Evolutionary conservation across 2,113 vertebrate genomes (phyloP).

Genomic region (Aviceda subcristata): DNA sequence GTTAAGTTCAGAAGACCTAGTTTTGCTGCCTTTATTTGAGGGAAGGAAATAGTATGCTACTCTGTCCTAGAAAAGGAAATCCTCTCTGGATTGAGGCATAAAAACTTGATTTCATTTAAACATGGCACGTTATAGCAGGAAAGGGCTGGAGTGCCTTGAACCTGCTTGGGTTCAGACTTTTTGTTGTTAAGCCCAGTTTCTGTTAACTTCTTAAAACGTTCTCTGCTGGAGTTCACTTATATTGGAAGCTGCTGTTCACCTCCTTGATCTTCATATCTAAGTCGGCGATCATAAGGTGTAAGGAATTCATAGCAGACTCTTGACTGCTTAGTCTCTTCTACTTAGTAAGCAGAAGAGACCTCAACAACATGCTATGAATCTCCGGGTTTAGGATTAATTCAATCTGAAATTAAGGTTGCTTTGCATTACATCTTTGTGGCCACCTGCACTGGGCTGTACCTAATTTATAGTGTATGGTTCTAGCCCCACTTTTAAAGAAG

Average conservation of each 20-base stretch:
- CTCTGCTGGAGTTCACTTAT: not conserved
- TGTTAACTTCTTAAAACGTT: not conserved
- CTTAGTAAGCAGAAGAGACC: not conserved
- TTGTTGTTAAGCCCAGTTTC: not conserved
- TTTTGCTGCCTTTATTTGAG: conserved; percentile 24
- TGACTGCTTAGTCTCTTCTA: not conserved
- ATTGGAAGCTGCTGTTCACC: not conserved
- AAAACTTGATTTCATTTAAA: conserved; percentile 22
- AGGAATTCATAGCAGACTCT: not conserved
- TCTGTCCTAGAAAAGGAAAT: conserved; percentile 55
- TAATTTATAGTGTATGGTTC: not conserved
- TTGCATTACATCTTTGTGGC: not conserved
- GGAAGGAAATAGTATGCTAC: conserved; percentile 11
- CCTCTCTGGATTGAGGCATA: not conserved
- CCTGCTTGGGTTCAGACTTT: not conserved
- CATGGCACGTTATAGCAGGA: not conserved
- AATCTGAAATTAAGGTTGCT: not conserved
- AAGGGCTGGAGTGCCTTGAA: not conserved
- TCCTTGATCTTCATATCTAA: not conserved
- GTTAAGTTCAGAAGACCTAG: conserved; percentile 9
- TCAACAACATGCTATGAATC: not conserved
- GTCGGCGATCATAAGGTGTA: fast-evolving
- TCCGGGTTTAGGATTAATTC: not conserved
- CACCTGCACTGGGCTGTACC: not conserved
- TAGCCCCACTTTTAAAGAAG: not conserved